These are phyloP conservation scores for Thamnophis sirtalis DNA, from an alignment of 2,113 vertebrate genomes.

Conservation along the genomic window DNA sequence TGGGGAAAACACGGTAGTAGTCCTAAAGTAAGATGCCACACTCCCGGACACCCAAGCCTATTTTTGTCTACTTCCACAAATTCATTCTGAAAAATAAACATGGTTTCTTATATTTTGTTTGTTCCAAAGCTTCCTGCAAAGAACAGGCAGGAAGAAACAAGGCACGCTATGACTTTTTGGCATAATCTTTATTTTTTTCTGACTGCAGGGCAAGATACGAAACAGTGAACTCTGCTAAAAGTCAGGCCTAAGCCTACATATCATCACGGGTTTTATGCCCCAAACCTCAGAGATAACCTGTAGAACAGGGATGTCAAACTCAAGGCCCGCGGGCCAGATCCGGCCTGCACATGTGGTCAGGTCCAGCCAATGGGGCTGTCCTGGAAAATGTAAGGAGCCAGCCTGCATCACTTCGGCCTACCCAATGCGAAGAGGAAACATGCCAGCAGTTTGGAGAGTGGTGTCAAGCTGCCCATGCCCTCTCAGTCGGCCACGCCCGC, in stretches of 20 bases:
- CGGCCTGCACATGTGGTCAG: too few species aligned
- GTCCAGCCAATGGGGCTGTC: too few species aligned
- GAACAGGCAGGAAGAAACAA: background rate
- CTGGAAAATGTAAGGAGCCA: too few species aligned
- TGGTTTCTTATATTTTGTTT: background rate
- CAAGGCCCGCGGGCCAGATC: too few species aligned
- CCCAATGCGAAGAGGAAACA: too few species aligned
- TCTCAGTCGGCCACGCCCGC: too few species aligned
- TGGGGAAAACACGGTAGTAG: too few species aligned
- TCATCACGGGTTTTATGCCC: too few species aligned
- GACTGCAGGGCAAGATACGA: background rate
- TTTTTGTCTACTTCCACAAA: background rate
- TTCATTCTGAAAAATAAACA: background rate
- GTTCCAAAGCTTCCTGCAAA: background rate
- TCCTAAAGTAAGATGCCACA: background rate
- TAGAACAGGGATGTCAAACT: background rate
- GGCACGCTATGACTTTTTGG: background rate
- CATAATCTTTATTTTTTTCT: background rate
- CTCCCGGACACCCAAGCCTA: background rate
- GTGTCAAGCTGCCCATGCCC: too few species aligned
- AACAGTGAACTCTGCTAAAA: background rate
- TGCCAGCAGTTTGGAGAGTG: too few species aligned
- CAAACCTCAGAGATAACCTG: background rate
- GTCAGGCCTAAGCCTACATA: background rate
- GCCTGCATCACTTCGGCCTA: too few species aligned